These are phyloP conservation scores for Echinometra lucunter DNA, from an alignment of 53 echinoderm and acorn worm genomes.

Conservation along the genomic window DNA sequence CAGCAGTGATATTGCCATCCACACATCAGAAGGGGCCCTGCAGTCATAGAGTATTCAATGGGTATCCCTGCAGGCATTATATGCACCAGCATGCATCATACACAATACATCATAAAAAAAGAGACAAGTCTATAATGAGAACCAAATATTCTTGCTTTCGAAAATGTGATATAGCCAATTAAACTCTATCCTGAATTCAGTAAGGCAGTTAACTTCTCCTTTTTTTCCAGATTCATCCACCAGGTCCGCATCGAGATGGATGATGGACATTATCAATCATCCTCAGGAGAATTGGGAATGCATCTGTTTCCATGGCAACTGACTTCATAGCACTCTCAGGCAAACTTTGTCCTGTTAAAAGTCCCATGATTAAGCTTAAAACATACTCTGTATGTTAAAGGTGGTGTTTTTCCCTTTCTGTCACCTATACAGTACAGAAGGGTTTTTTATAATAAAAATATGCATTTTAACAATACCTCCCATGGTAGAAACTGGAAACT, in stretches of 20 bases:
- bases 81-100: background rate
- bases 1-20: no score
- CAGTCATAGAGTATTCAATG: background rate
- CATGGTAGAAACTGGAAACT: no score
- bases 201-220: background rate
- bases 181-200: background rate
- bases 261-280: constrained; percentile 42
- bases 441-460: no score
- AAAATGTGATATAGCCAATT: constrained; percentile 6
- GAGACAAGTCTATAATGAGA: background rate
- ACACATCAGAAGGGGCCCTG: no score
- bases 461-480: no score
- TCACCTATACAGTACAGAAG: no score
- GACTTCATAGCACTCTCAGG: background rate
- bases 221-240: background rate
- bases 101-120: background rate
- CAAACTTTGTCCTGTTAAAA: background rate
- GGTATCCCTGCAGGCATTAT: background rate
- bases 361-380: background rate
- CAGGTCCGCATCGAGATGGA: background rate
- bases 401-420: background rate
- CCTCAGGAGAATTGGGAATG: background rate
- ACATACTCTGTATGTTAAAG: background rate
- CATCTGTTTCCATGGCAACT: constrained; percentile 15
- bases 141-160: background rate